Evolutionary conservation across 2,888 invertebrate species (phyloP).

Genomic region (Trissolcus japonicus): DNA sequence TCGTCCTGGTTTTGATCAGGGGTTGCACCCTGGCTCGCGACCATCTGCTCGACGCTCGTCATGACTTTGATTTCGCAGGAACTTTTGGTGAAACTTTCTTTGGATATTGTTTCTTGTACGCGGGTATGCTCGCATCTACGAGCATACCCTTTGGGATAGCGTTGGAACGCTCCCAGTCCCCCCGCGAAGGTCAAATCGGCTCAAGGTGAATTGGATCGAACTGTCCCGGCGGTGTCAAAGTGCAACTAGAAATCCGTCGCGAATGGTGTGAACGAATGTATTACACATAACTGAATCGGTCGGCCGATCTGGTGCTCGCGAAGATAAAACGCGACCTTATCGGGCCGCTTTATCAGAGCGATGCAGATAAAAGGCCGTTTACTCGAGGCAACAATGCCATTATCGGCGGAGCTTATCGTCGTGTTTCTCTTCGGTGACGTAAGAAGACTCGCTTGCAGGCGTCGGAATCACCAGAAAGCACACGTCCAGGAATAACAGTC

Average conservation of each 20-base stretch:
- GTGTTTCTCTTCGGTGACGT: constrained; percentile 11
- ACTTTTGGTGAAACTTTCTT: background rate
- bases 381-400: constrained; percentile 26
- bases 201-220: background rate
- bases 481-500: constrained; percentile 29
- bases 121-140: constrained; percentile 56
- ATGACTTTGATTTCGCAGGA: constrained; percentile 34
- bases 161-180: too few relatives aligned
- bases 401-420: constrained; percentile 40
- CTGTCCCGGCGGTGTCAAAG: background rate
- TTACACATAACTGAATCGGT: constrained; percentile 15
- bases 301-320: constrained; percentile 9
- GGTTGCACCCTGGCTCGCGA: constrained; percentile 57
- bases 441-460: constrained; percentile 63
- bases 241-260: background rate
- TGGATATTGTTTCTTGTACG: too few relatives aligned
- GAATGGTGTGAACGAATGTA: background rate
- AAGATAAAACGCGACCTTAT: constrained; percentile 28
- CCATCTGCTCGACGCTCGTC: constrained; percentile 63
- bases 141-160: constrained; percentile 40
- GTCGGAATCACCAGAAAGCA: constrained; percentile 70
- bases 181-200: background rate
- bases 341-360: constrained; percentile 48
- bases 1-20: constrained; percentile 67
- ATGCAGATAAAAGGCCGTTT: constrained; percentile 42